phyloP scores from a whole-genome alignment of 2,888 invertebrate genomes.

The Stenodera caucasica region DNA sequence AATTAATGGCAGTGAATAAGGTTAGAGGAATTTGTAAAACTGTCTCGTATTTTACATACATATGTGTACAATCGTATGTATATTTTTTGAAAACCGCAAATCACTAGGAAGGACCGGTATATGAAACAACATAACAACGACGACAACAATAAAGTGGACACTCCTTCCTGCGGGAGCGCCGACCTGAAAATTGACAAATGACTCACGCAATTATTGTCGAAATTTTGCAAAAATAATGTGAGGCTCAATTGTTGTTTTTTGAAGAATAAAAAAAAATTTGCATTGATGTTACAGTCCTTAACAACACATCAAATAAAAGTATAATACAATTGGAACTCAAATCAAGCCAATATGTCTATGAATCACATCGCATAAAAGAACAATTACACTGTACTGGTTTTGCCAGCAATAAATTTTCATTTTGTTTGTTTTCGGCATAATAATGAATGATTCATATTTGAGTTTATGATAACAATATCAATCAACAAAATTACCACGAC shows the following conservation, averaged over 20 bases:
- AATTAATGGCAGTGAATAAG: background rate
- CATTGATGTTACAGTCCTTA: background rate
- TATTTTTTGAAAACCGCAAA: background rate
- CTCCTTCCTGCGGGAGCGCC: conserved; percentile 30
- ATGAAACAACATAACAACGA: background rate
- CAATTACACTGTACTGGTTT: background rate
- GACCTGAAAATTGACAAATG: conserved; percentile 26
- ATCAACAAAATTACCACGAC: too few relatives aligned
- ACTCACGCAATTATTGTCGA: conserved; percentile 12
- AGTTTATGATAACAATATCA: background rate
- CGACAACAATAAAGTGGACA: conserved; percentile 17
- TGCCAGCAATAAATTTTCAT: background rate
- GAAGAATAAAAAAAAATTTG: background rate
- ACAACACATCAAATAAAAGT: background rate
- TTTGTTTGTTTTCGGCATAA: conserved; percentile 1
- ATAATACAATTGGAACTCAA: background rate
- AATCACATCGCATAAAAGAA: background rate
- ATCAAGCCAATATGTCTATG: background rate
- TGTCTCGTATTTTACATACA: too few relatives aligned
- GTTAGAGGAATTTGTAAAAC: background rate
- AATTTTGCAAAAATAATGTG: background rate
- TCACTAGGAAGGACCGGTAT: background rate
- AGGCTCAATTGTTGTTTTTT: background rate
- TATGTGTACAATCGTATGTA: too few relatives aligned
- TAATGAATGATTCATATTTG: conserved; percentile 1